Evolutionary conservation across 1,140 invertebrate species (phyloP).

Genomic region (Dryas iulia): DNA sequence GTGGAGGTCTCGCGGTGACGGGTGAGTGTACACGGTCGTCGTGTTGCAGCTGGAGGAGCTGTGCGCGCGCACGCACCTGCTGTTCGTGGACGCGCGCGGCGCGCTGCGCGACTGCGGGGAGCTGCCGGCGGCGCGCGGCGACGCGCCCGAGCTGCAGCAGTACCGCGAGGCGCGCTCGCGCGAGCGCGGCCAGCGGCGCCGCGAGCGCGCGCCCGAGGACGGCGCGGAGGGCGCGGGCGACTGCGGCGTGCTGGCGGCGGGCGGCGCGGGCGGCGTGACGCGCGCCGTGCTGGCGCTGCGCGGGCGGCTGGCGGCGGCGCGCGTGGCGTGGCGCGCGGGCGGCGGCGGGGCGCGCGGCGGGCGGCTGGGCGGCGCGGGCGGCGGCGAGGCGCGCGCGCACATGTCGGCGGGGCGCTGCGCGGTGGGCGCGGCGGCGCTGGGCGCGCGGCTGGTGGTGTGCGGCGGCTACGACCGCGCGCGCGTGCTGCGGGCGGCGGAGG

Average conservation of each 20-base stretch:
- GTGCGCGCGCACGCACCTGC: slow-evolving; percentile 64
- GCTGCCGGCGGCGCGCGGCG: slow-evolving; percentile 36
- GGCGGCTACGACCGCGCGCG: slow-evolving; percentile 93
- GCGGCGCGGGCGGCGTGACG: slow-evolving; percentile 23
- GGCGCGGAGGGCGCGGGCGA: slow-evolving; percentile 44
- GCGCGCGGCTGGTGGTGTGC: slow-evolving; percentile 60
- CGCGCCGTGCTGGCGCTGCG: slow-evolving; percentile 32
- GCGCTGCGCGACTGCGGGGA: slow-evolving; percentile 36
- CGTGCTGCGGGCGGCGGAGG: slow-evolving; percentile 88
- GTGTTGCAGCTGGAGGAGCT: slow-evolving; percentile 18
- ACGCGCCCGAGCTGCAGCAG: slow-evolving; percentile 83
- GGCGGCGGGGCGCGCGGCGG: slow-evolving; percentile 34
- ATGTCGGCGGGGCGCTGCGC: slow-evolving; percentile 48
- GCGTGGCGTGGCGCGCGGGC: slow-evolving; percentile 33
- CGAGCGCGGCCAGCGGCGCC: slow-evolving; percentile 82
- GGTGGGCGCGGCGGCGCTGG: slow-evolving; percentile 81
- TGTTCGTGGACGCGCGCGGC: slow-evolving; percentile 60
- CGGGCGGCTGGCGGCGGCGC: slow-evolving; percentile 34
- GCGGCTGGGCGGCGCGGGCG: slow-evolving; percentile 26
- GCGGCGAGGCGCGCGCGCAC: slow-evolving; percentile 30
- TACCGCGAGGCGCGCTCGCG: slow-evolving; percentile 86
- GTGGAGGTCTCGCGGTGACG: background rate
- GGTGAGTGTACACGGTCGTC: background rate
- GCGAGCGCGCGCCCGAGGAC: slow-evolving; percentile 84
- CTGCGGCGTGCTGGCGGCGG: slow-evolving; percentile 21